phyloP scores from a whole-genome alignment of 2,797 vertebrate genomes.

The Mormyrus proboscirostris region DNA sequence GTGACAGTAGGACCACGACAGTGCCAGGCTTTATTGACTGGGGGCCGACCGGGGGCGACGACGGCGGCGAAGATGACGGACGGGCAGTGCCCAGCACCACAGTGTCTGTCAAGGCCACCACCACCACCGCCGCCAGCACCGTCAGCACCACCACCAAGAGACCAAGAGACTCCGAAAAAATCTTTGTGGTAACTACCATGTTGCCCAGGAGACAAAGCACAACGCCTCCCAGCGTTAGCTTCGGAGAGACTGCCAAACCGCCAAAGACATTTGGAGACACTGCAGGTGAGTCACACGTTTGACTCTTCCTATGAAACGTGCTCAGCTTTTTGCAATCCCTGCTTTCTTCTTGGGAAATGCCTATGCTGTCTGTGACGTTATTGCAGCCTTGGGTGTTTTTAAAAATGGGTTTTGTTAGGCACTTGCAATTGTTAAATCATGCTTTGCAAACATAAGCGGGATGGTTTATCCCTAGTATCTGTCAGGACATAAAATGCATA shows the following conservation, averaged over 20 bases:
- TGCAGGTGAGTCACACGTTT: conserved; percentile 55
- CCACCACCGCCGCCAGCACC: conserved; percentile 50
- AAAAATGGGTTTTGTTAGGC: not conserved
- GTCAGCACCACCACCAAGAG: conserved; percentile 49
- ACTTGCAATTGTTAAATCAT: not conserved
- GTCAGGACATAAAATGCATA: not conserved
- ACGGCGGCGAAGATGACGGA: conserved; percentile 51
- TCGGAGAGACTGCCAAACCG: conserved; percentile 63
- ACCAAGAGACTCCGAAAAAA: conserved; percentile 58
- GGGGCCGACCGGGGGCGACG: conserved; percentile 69
- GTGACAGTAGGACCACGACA: conserved; percentile 68
- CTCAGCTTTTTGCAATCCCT: not conserved
- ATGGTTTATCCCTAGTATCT: not conserved
- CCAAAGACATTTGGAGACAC: conserved; percentile 64
- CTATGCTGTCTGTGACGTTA: not conserved
- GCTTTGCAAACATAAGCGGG: not conserved
- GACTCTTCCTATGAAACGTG: not conserved
- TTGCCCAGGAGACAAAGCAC: conserved; percentile 61
- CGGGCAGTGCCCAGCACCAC: conserved; percentile 53
- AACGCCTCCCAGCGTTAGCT: conserved; percentile 55
- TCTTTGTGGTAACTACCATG: conserved; percentile 60
- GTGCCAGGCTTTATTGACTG: conserved; percentile 73
- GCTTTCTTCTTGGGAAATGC: not conserved
- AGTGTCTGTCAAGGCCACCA: conserved; percentile 53
- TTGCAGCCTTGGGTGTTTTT: not conserved